A percentile compares a stretch with the other conserved stretches of the same genome.
phyloP scores from a whole-genome alignment of 2,113 vertebrate species.

The Blennius ocellaris region DNA sequence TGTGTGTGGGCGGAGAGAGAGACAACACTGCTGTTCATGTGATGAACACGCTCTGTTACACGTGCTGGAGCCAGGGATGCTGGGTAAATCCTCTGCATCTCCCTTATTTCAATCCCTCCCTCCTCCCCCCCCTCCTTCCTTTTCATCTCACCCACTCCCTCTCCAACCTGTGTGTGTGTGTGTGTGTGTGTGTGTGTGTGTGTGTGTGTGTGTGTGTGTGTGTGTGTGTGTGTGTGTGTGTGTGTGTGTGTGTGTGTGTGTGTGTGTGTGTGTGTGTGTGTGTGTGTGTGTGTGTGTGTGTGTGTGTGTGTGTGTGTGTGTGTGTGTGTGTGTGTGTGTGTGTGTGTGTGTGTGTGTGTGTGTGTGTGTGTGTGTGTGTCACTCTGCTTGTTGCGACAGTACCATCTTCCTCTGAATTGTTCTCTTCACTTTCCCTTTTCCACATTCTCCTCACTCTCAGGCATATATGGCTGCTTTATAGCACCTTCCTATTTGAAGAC shows the following conservation, averaged over 20 bases:
- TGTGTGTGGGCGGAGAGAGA: constrained; percentile 25
- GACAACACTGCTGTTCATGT: constrained; percentile 65
- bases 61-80: constrained; percentile 71
- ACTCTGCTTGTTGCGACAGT: constrained; percentile 10
- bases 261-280: too few species aligned
- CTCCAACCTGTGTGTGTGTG: constrained; percentile 15
- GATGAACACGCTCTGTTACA: constrained; percentile 77
- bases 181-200: neutral
- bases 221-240: too few species aligned
- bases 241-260: too few species aligned
- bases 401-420: neutral
- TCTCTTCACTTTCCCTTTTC: neutral
- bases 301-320: too few species aligned
- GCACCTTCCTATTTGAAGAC: too few species aligned
- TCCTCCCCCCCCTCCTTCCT: constrained; percentile 1
- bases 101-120: constrained; percentile 28
- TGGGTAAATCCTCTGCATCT: constrained; percentile 64
- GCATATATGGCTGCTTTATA: too few species aligned
- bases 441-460: neutral
- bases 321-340: too few species aligned
- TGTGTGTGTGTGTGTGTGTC: too few species aligned
- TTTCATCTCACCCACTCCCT: constrained; percentile 10
- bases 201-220: constrained; percentile 1
- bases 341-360: too few species aligned
- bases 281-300: too few species aligned